These are phyloP conservation scores for Drosophila bunnanda DNA, from an alignment of 2,888 invertebrate genomes.

Conservation along the genomic window DNA sequence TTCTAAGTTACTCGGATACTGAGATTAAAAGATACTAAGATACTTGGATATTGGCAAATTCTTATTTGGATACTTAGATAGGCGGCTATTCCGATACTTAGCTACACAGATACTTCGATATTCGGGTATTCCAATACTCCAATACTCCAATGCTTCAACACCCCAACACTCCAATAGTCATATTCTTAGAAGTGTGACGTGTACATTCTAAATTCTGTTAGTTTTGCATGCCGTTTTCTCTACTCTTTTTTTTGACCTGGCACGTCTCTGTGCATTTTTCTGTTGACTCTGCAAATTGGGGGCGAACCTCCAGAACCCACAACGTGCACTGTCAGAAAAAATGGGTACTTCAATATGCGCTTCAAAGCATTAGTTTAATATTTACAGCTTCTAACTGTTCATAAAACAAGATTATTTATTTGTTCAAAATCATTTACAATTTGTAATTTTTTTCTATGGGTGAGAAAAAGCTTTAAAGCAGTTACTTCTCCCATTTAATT, in stretches of 20 bases:
- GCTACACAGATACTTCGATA: not conserved
- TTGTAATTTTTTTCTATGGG: not conserved
- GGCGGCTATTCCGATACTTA: not conserved
- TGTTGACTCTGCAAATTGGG: constrained; percentile 57
- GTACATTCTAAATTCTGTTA: not conserved
- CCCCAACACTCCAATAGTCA: not conserved
- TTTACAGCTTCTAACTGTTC: not conserved
- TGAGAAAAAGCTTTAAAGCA: no score
- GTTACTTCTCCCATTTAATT: not conserved
- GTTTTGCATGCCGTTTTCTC: not conserved
- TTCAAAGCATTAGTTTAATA: not conserved
- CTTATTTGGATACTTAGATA: no score
- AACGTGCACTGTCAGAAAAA: not conserved
- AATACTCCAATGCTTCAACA: not conserved
- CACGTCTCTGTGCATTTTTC: constrained; percentile 62
- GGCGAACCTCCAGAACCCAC: constrained; percentile 12
- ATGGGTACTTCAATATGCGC: not conserved
- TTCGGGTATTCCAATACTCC: not conserved
- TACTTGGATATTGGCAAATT: no score
- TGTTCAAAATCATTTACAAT: not conserved
- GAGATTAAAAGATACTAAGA: not conserved
- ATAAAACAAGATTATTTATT: not conserved
- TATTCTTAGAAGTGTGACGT: not conserved
- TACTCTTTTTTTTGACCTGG: constrained; percentile 13
- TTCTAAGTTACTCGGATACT: not conserved